Base-by-base conservation (phyloP, 2,888 invertebrate genomes). In the Eristalis tenax region DNA sequence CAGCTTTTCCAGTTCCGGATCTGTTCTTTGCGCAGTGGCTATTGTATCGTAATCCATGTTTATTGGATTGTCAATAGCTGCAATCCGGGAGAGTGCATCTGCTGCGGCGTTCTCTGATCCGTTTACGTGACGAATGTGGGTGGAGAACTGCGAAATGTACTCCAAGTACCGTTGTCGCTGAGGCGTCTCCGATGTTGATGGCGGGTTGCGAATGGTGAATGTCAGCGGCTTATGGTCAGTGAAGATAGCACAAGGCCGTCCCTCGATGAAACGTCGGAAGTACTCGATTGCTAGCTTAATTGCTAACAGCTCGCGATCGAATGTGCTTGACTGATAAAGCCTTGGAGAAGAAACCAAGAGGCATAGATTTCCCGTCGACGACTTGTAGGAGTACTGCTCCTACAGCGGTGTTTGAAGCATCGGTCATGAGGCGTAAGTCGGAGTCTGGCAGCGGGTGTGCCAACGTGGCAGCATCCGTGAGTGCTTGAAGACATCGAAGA, bases 31-130 rank as follows among this genome's bases (percentile, higher is more conserved):
- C 6, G 28, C 38, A 4, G 59, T 57, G n/a, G 56, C 78, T 56
- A 70, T 77, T 2, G 61, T 22, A n/a, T 26, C 1, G 38, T 26
- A 75, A 28, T 64, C 32, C 15, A 73, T 56, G 32, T 2, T 28
- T 13, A 35, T 2, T 1, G 75, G 59, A 13, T 13, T 68, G 43
- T 69, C 76, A 3, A 63, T 64, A 23, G 63, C 77, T 77, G 63
- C 69, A 26, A 63, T 69, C 8, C 69, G 35, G 35, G 69, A 76
- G 22, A 76, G 76, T 15, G 59, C 77, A 64, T 69, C 69, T 28
- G 69, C 77, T 69, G 69, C 32, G 1, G 63, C 63, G 4, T 63
- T 77, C 1, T 59, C 40, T 1, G 56, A 26, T n/a, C 76, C 59
- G 0, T 22, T 40, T 2, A 40, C 2, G 22, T 69, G 63, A 1